Conservation (phyloP, 2,888 invertebrate genomes). For the Chromoteleia sp. region DNA sequence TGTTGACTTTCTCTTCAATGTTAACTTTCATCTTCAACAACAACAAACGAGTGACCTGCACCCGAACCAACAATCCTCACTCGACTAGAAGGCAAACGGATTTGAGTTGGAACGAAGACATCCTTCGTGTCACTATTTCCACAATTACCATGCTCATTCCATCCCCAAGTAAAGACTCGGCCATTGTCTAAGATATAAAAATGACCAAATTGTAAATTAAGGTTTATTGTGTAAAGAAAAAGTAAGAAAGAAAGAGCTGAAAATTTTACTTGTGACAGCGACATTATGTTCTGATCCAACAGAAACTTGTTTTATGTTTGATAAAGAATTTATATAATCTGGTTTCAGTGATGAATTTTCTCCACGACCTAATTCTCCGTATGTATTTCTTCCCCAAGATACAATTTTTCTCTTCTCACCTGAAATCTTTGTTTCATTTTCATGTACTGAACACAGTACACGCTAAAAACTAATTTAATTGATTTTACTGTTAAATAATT, state of each 20-base stretch:
- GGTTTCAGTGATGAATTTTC: slow-evolving; percentile 74
- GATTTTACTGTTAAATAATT: no score
- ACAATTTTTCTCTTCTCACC: slow-evolving; percentile 88
- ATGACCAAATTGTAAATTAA: no score
- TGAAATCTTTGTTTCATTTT: slow-evolving; percentile 76
- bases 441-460: not conserved
- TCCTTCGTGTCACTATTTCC: slow-evolving; percentile 87
- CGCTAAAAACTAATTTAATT: no score
- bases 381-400: slow-evolving; percentile 92
- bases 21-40: slow-evolving; percentile 76
- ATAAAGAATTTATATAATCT: slow-evolving; percentile 79
- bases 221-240: no score
- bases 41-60: slow-evolving; percentile 84
- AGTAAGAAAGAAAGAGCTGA: no score
- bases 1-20: no score
- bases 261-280: slow-evolving; percentile 86
- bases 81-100: slow-evolving; percentile 74
- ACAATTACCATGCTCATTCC: slow-evolving; percentile 96
- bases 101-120: slow-evolving; percentile 84
- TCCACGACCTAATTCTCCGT: slow-evolving; percentile 90
- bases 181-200: slow-evolving; percentile 88
- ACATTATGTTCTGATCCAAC: slow-evolving; percentile 93
- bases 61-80: slow-evolving; percentile 80
- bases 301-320: slow-evolving; percentile 86
- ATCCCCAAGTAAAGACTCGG: slow-evolving; percentile 92